Evolutionary conservation across 1,140 invertebrate species (phyloP), one percentile per base, ranked within the genome.

Genomic region (Phocides pigmalion): DNA sequence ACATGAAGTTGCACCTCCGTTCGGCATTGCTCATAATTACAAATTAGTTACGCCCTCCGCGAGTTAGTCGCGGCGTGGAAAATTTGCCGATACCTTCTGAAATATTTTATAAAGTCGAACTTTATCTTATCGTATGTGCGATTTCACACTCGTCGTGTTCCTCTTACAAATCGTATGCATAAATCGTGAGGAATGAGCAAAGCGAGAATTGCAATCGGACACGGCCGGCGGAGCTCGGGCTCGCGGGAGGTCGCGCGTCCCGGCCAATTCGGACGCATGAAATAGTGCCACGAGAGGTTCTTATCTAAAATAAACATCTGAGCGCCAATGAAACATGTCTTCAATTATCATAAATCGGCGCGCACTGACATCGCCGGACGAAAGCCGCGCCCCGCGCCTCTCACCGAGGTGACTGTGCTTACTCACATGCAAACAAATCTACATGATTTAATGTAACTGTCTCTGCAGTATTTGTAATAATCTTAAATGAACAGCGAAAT

Each of bases 281-380:
- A 89, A 89, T 89, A 91, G 88, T 89, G 81, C 81, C 79, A 84
- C 73, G 72, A 76, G 77, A 76, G 63, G 50, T 62, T 79, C 82
- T 91, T 89, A 91, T 91, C 89, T 89, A 89, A 89, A 91, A 91
- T 91, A 91, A 91, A 91, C 86, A 91, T 91, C 87, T 77, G 81
- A 83, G 75, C 84, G 79, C 79, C 85, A 82, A 84, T 87, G 87
- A 87, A 89, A 89, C 89, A 89, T 83, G 85, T 79, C 84, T 91
- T 89, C 87, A 91, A 91, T 91, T 91, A 91, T 89, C 87, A 89
- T 91, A 91, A 91, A 91, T 91, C 88, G 85, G 81, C 76, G 81
- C 70, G 73, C 72, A 82, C 83, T 84, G 87, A 87, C 87, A 80
- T 66, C 80, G 80, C 54, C 76, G 76, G 87, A 87, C 73, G 82